Percentiles rank a stretch among this genome's conserved stretches.
Conservation (phyloP, 2,888 invertebrate genomes). For the Calliopum simillimum region DNA sequence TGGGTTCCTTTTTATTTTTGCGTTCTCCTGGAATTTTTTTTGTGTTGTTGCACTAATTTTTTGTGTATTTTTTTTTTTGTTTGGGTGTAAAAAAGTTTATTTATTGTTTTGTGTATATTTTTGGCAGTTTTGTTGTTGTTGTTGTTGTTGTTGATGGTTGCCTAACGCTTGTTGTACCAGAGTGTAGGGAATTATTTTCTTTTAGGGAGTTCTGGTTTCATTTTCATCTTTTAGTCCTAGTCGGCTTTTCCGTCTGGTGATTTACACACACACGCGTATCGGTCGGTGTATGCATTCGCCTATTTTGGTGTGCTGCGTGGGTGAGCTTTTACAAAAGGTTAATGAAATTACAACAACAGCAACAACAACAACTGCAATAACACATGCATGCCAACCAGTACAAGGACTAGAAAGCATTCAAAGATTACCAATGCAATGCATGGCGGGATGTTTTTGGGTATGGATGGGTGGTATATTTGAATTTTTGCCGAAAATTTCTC, state of each 20-base stretch:
- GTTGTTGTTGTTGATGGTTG: constrained; percentile 22
- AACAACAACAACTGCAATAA: not conserved
- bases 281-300: not conserved
- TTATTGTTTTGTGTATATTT: constrained; percentile 40
- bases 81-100: constrained; percentile 43
- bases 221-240: constrained; percentile 11
- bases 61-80: too few relatives aligned
- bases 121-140: not conserved
- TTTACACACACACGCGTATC: not conserved
- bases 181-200: not conserved
- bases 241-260: not conserved
- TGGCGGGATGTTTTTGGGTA: too few relatives aligned
- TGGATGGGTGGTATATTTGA: not conserved
- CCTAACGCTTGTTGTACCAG: constrained; percentile 4
- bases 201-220: not conserved
- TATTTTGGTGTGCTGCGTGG: constrained; percentile 10
- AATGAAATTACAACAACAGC: constrained; percentile 27
- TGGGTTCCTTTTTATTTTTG: constrained; percentile 35
- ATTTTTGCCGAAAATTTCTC: not conserved
- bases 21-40: constrained; percentile 34
- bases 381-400: not conserved
- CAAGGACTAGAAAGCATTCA: constrained; percentile 7
- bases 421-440: constrained; percentile 10
- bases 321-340: constrained; percentile 26
- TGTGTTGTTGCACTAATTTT: constrained; percentile 14